Evolutionary conservation across 1,140 invertebrate species (phyloP).

Genomic region (Trachelipus rathkii): DNA sequence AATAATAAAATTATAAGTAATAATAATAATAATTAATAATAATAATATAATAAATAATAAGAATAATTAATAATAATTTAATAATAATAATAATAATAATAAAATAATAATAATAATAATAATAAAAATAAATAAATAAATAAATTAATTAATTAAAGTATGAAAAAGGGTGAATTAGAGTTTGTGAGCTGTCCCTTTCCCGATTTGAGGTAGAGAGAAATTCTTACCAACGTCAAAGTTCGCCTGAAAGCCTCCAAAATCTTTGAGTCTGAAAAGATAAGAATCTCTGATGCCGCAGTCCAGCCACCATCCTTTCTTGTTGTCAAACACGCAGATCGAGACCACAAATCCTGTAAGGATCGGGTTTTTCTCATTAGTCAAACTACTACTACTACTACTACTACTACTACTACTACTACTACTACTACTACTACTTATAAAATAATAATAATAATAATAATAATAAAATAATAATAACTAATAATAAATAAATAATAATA

Average conservation of each 20-base stretch:
- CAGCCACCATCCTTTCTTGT: slow-evolving; percentile 29
- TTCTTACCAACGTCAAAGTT: slow-evolving; percentile 27
- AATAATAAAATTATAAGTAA: too few species aligned
- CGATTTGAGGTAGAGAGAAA: too few species aligned
- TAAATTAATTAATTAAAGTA: too few species aligned
- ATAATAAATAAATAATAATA: background rate
- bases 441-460: background rate
- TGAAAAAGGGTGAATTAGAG: too few species aligned
- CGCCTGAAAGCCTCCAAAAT: slow-evolving; percentile 21
- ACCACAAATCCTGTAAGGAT: background rate
- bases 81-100: too few species aligned
- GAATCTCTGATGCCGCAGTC: slow-evolving; percentile 24
- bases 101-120: too few species aligned
- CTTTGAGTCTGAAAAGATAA: slow-evolving; percentile 25
- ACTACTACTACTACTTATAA: background rate
- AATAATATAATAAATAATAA: too few species aligned
- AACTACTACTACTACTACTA: background rate
- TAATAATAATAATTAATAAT: too few species aligned
- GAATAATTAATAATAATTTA: too few species aligned
- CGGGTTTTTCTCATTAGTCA: background rate
- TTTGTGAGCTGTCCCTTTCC: too few species aligned
- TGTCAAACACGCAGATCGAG: slow-evolving; percentile 23
- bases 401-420: background rate
- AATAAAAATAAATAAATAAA: too few species aligned
- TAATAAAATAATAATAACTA: background rate